These are phyloP conservation scores for Drosophila engyochracea DNA, from an alignment of 2,888 invertebrate genomes.

Conservation along the genomic window DNA sequence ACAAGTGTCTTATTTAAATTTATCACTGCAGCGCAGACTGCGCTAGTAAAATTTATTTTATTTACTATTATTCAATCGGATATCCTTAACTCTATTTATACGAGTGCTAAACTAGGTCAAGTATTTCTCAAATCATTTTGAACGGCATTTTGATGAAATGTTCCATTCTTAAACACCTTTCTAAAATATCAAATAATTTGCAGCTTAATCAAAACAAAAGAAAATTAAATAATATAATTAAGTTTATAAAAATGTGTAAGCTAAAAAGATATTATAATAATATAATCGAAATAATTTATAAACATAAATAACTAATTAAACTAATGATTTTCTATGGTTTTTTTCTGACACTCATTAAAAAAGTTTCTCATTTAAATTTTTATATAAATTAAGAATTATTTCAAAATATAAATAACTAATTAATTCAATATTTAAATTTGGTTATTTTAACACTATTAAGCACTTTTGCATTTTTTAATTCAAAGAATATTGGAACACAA, in stretches of 20 bases:
- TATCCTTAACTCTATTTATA: background rate
- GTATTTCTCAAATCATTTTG: background rate
- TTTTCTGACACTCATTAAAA: background rate
- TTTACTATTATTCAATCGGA: background rate
- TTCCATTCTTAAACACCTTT: too few species aligned
- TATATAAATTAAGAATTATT: background rate
- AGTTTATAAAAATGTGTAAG: rapidly evolving
- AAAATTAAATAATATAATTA: background rate
- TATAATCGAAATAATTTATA: background rate
- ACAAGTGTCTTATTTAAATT: too few species aligned
- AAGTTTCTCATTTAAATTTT: too few species aligned
- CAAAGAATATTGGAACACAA: too few species aligned
- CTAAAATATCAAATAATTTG: background rate
- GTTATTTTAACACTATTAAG: too few species aligned
- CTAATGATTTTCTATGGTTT: background rate
- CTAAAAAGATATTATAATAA: too few species aligned
- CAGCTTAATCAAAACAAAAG: background rate
- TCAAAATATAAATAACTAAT: background rate
- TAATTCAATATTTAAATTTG: too few species aligned
- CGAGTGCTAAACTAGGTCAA: background rate
- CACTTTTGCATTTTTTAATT: too few species aligned
- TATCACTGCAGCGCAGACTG: background rate
- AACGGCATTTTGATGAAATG: background rate
- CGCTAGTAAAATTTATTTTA: background rate
- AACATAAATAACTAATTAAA: background rate